These are phyloP conservation scores for Labeo rohita DNA, from an alignment of 2,113 vertebrate species.

Conservation along the genomic window DNA sequence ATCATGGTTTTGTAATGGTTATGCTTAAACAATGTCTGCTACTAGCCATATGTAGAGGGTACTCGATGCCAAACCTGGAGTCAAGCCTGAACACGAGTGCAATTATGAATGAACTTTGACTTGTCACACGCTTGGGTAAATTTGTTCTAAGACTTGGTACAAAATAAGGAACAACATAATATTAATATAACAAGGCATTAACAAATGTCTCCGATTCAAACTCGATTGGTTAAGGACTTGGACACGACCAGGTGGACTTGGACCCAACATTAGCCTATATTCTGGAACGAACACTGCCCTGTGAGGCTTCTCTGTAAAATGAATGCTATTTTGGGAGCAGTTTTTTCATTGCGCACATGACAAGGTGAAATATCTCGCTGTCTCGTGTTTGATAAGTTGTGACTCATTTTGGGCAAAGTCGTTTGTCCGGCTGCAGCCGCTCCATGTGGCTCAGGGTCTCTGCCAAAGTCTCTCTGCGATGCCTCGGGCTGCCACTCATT, in stretches of 20 bases:
- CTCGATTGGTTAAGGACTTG: not conserved
- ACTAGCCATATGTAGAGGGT: not conserved
- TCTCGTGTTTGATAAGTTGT: constrained; percentile 42
- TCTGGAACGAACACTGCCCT: not conserved
- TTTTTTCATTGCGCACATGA: constrained; percentile 40
- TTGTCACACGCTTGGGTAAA: not conserved
- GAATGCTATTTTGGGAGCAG: constrained; percentile 39
- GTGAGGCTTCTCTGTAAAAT: not conserved
- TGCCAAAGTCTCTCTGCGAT: constrained; percentile 38
- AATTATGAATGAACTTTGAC: not conserved
- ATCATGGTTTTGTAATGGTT: not conserved
- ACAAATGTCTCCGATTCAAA: too few relatives aligned
- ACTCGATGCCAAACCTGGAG: not conserved
- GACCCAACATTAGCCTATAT: not conserved
- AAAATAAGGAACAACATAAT: too few relatives aligned
- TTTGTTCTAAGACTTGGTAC: not conserved
- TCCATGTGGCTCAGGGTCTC: constrained; percentile 37
- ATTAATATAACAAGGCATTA: too few relatives aligned
- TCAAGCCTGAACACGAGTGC: not conserved
- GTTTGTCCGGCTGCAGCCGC: constrained; percentile 46
- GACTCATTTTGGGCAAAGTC: constrained; percentile 44
- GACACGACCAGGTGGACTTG: not conserved
- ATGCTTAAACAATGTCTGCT: not conserved
- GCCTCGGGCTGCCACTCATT: constrained; percentile 28
- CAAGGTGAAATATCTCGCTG: constrained; percentile 47